These are phyloP conservation scores for Rapana venosa DNA, from an alignment of 2,888 invertebrate species.

Conservation along the genomic window DNA sequence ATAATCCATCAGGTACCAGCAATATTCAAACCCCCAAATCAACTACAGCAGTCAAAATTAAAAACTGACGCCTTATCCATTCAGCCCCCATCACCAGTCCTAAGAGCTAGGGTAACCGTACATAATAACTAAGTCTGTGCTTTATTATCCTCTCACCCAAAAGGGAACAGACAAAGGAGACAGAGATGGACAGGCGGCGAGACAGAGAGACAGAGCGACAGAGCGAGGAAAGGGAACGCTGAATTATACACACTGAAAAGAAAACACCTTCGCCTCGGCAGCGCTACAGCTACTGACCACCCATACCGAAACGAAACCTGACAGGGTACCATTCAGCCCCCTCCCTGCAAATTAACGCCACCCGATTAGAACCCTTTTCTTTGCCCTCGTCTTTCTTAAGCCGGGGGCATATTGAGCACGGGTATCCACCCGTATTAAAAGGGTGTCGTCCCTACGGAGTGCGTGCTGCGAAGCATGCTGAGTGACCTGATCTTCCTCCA, in stretches of 20 bases:
- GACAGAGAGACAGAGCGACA: not conserved
- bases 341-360: not conserved
- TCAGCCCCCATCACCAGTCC: too few species aligned
- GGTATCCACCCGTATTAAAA: conserved; percentile 11
- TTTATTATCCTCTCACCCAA: too few species aligned
- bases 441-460: not conserved
- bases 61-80: too few species aligned
- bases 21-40: too few species aligned
- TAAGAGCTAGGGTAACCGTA: too few species aligned
- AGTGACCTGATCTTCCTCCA: not conserved
- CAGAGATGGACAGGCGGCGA: not conserved
- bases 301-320: not conserved
- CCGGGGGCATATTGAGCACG: not conserved
- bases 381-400: not conserved
- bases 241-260: too few species aligned
- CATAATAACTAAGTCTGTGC: too few species aligned
- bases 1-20: too few species aligned
- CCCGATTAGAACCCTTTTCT: not conserved
- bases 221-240: not conserved
- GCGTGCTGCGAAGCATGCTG: not conserved
- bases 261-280: too few species aligned
- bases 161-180: not conserved
- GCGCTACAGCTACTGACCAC: not conserved
- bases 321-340: not conserved
- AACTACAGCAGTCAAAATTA: too few species aligned